Conservation (phyloP, 2,113 vertebrate genomes). For the Nibea coibor region DNA sequence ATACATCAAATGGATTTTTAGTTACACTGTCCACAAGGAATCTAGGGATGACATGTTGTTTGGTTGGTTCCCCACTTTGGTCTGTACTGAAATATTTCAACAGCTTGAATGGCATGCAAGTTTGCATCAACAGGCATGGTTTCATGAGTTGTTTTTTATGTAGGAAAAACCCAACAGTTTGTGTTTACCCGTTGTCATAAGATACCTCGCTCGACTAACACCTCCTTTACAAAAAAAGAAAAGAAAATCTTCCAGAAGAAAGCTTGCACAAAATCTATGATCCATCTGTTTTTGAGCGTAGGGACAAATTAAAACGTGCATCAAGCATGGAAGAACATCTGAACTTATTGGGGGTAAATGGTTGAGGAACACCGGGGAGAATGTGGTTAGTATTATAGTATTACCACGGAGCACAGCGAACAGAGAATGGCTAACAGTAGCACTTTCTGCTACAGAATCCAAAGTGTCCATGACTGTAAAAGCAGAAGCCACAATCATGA, state of each 20-base stretch:
- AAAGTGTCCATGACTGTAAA: background rate
- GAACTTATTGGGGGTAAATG: background rate
- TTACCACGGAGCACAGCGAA: background rate
- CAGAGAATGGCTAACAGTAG: background rate
- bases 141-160: background rate
- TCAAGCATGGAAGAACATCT: background rate
- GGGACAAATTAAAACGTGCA: conserved; percentile 15
- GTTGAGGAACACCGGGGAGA: no score
- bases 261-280: background rate
- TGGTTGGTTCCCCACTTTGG: no score
- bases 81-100: background rate
- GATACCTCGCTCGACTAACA: background rate
- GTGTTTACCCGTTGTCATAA: background rate
- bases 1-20: conserved; percentile 1
- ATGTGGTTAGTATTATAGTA: background rate
- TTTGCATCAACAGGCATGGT: background rate
- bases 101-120: background rate
- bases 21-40: no score
- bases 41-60: background rate
- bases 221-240: background rate
- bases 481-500: background rate
- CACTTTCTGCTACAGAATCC: background rate
- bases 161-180: background rate
- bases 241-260: background rate
- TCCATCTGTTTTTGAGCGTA: conserved; percentile 14